Conservation (phyloP, 2,113 vertebrate species). For the Sphaerodactylus townsendi region DNA sequence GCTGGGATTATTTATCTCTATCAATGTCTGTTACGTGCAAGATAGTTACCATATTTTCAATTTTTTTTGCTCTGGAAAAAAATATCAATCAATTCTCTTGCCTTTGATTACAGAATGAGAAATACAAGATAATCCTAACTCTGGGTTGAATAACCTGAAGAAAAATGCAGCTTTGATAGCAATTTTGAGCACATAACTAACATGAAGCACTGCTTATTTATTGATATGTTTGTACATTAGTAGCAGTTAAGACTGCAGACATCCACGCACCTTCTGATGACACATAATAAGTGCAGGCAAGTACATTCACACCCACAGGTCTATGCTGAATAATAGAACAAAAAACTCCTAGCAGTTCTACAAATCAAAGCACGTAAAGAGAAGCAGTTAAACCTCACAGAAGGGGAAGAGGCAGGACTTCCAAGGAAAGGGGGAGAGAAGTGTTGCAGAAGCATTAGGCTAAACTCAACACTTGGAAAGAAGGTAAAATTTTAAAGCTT, state of each 20-base stretch:
- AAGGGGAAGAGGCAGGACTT: conserved; percentile 26
- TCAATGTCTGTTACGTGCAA: neutral
- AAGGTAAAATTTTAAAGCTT: neutral
- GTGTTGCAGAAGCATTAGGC: neutral
- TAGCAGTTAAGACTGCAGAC: conserved; percentile 56
- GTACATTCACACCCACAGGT: conserved; percentile 28
- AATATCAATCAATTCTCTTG: conserved; percentile 1
- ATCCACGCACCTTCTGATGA: conserved; percentile 54
- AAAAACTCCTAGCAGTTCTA: conserved; percentile 49
- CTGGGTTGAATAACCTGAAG: conserved; percentile 55
- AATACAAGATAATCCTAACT: conserved; percentile 40
- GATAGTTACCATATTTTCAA: neutral
- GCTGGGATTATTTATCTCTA: neutral
- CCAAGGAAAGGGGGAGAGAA: accelerated
- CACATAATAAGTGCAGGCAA: conserved; percentile 57
- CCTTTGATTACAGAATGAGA: conserved; percentile 49
- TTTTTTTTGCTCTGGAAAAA: neutral
- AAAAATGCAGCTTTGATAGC: conserved; percentile 39
- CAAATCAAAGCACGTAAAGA: conserved; percentile 61
- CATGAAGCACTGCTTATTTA: conserved; percentile 60
- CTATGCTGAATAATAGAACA: conserved; percentile 74
- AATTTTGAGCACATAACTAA: conserved; percentile 14
- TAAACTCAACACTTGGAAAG: neutral
- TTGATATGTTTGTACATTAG: conserved; percentile 65
- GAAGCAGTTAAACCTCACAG: conserved; percentile 35